phyloP scores from a whole-genome alignment of 2,113 vertebrate genomes.

The Sphyrna mokarran region DNA sequence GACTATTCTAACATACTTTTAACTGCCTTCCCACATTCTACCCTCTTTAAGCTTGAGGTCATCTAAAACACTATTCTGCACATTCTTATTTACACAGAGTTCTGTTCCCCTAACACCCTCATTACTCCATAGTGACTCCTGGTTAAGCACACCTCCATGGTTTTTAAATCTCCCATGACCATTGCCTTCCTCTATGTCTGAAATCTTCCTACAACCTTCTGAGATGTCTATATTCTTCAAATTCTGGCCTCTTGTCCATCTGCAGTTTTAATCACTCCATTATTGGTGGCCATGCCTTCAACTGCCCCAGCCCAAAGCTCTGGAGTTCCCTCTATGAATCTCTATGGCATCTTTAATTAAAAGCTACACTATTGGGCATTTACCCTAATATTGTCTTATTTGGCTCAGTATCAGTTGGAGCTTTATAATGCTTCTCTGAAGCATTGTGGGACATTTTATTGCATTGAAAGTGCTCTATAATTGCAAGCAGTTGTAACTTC shows the following conservation, averaged over 20 bases:
- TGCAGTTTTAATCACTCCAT: background rate
- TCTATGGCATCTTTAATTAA: background rate
- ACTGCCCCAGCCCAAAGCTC: background rate
- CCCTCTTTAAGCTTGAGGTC: background rate
- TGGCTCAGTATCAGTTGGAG: background rate
- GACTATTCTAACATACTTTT: background rate
- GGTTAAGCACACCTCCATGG: background rate
- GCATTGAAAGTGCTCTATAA: background rate
- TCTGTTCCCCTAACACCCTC: background rate
- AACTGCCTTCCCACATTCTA: background rate
- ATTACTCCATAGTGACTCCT: background rate
- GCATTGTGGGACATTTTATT: background rate
- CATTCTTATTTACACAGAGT: background rate
- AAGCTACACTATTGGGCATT: background rate
- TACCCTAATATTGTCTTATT: background rate
- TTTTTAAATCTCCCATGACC: background rate
- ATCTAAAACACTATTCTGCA: background rate
- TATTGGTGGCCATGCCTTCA: background rate
- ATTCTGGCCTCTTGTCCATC: background rate
- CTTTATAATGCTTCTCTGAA: background rate
- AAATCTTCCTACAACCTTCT: background rate
- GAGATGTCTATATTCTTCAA: background rate
- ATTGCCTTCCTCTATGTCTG: background rate
- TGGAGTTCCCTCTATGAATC: background rate
- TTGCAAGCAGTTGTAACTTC: background rate